These are phyloP conservation scores for Chelon auratus DNA, from an alignment of 2,797 vertebrate genomes.

Conservation along the genomic window DNA sequence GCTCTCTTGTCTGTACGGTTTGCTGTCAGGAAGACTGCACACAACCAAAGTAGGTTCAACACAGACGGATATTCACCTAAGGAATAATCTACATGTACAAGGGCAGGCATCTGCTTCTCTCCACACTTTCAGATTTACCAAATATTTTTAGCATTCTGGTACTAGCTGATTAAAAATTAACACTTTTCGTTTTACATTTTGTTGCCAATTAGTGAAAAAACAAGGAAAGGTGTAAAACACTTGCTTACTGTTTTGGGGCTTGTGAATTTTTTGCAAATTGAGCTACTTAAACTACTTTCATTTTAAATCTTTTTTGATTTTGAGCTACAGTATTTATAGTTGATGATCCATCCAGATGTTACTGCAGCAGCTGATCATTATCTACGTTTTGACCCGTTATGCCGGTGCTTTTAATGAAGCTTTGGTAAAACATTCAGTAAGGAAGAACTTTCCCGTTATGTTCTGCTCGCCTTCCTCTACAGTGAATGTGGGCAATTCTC, in stretches of 20 bases:
- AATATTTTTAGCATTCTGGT: not conserved
- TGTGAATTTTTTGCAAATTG: not conserved
- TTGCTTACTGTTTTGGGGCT: not conserved
- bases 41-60: conserved; percentile 8
- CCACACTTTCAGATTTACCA: not conserved
- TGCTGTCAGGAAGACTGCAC: conserved; percentile 11
- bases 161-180: not conserved
- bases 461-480: too few species aligned
- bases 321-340: not conserved
- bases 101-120: not conserved
- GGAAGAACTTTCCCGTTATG: not conserved
- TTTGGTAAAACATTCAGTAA: too few species aligned
- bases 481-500: too few species aligned
- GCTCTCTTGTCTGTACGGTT: not conserved
- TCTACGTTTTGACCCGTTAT: not conserved
- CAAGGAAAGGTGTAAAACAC: not conserved
- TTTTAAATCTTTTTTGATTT: not conserved
- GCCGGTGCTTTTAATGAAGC: too few species aligned
- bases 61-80: conserved; percentile 2
- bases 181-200: not conserved
- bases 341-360: not conserved
- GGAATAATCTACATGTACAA: not conserved
- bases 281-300: not conserved
- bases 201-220: not conserved
- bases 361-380: not conserved